These are phyloP conservation scores for Seriola quinqueradiata DNA, from an alignment of 2,113 vertebrate genomes.

Conservation along the genomic window DNA sequence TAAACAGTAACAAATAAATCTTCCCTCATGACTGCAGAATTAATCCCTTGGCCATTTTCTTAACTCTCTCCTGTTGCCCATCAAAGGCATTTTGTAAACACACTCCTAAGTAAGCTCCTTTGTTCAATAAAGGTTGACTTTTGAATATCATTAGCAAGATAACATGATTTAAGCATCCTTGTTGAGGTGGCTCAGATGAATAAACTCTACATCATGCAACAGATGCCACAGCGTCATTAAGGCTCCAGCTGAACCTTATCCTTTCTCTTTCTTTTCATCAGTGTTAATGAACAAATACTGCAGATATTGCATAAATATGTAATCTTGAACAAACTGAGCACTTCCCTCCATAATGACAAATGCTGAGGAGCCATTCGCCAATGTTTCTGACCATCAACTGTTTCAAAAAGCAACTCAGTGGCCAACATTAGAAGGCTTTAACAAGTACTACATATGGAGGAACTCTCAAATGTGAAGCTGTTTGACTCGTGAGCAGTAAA, in stretches of 20 bases:
- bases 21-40: neutral
- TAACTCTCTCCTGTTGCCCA: neutral
- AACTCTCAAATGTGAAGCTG: neutral
- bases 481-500: constrained; percentile 13
- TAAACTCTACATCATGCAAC: constrained; percentile 1
- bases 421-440: neutral
- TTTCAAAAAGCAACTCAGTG: neutral
- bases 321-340: neutral
- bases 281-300: neutral
- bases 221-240: neutral
- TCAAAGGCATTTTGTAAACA: constrained; percentile 26
- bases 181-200: constrained; percentile 4
- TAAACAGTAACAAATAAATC: constrained; percentile 4
- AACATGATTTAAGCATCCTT: neutral
- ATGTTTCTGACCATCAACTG: neutral
- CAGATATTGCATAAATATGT: neutral
- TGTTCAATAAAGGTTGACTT: constrained; percentile 10
- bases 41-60: neutral
- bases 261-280: neutral
- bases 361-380: no score
- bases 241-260: neutral
- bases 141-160: constrained; percentile 36
- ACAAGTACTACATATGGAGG: neutral
- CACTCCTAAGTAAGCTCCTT: constrained; percentile 6
- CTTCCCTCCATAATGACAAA: no score